Evolutionary conservation across 2,797 vertebrate species (phyloP).

Genomic region (Poecilia gillii): DNA sequence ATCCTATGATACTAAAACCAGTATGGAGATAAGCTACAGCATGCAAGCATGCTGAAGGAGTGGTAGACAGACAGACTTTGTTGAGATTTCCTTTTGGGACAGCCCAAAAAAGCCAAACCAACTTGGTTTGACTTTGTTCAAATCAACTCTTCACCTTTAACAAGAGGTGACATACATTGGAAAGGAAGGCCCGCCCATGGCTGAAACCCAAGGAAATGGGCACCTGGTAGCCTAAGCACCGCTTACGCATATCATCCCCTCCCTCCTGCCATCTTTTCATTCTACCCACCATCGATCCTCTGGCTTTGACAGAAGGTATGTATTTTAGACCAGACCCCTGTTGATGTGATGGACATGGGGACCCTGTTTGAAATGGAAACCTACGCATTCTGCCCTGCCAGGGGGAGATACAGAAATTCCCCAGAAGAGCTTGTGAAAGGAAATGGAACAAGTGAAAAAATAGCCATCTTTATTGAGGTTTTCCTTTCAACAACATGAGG

Average conservation of each 20-base stretch:
- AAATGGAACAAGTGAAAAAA: slow-evolving; percentile 80
- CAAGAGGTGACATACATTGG: slow-evolving; percentile 70
- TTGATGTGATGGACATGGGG: slow-evolving; percentile 78
- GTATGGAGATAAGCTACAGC: slow-evolving; percentile 14
- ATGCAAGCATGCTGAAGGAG: slow-evolving; percentile 30
- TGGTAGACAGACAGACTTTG: slow-evolving; percentile 44
- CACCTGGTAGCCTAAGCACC: slow-evolving; percentile 70
- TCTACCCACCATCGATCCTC: slow-evolving; percentile 52
- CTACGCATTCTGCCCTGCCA: slow-evolving; percentile 69
- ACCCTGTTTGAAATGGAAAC: slow-evolving; percentile 84
- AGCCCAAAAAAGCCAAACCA: slow-evolving; percentile 6
- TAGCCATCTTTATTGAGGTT: slow-evolving; percentile 82
- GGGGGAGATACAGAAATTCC: slow-evolving; percentile 72
- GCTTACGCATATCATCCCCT: slow-evolving; percentile 56
- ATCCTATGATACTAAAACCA: slow-evolving; percentile 40
- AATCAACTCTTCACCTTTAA: slow-evolving; percentile 72
- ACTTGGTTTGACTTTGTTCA: slow-evolving; percentile 48
- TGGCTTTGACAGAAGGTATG: slow-evolving; percentile 76
- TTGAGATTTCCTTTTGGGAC: slow-evolving; percentile 52
- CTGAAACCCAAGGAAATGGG: slow-evolving; percentile 60
- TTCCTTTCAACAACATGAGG: slow-evolving; percentile 79
- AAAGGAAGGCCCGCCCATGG: slow-evolving; percentile 64
- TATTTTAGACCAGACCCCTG: slow-evolving; percentile 82
- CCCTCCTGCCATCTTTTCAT: slow-evolving; percentile 50
- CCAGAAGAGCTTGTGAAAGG: slow-evolving; percentile 71